Evolutionary conservation across 1,140 invertebrate genomes (phyloP).

Genomic region (Diabrotica virgifera): DNA sequence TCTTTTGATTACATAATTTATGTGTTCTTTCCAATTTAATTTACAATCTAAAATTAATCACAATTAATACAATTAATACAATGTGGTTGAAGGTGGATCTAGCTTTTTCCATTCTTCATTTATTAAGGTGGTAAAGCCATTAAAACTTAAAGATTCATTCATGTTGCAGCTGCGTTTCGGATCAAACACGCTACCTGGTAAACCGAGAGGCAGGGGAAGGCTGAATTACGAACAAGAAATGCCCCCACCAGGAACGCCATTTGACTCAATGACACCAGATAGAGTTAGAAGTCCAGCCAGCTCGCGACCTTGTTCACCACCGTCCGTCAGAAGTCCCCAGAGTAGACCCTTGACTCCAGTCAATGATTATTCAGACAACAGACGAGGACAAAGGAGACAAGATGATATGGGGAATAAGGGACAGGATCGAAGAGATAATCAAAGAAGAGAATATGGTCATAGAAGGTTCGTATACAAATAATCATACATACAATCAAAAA

Average conservation of each 20-base stretch:
- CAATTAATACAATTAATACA: no score
- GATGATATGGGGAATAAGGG: conserved; percentile 12
- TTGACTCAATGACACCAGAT: conserved; percentile 55
- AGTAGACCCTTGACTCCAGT: conserved; percentile 32
- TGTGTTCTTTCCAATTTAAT: no score
- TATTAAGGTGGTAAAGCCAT: no score
- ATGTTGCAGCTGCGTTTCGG: conserved; percentile 36
- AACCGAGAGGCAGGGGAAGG: conserved; percentile 53
- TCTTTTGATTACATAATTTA: no score
- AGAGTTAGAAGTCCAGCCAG: conserved; percentile 37
- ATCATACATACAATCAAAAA: not conserved
- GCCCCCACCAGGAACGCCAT: conserved; percentile 26
- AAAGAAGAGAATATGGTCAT: conserved; percentile 4
- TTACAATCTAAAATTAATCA: no score
- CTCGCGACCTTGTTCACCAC: conserved; percentile 53
- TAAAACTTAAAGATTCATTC: no score
- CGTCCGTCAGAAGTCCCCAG: conserved; percentile 29
- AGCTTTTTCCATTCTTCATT: no score
- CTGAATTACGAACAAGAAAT: conserved; percentile 44
- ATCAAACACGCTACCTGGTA: conserved; percentile 53
- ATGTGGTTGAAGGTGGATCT: no score
- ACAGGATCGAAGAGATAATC: not conserved
- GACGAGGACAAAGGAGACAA: conserved; percentile 4
- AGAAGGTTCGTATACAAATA: conserved; percentile 4
- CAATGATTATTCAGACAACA: conserved; percentile 22